Base-by-base conservation (phyloP, 2,888 invertebrate genomes). In the Argyra leucocephala region DNA sequence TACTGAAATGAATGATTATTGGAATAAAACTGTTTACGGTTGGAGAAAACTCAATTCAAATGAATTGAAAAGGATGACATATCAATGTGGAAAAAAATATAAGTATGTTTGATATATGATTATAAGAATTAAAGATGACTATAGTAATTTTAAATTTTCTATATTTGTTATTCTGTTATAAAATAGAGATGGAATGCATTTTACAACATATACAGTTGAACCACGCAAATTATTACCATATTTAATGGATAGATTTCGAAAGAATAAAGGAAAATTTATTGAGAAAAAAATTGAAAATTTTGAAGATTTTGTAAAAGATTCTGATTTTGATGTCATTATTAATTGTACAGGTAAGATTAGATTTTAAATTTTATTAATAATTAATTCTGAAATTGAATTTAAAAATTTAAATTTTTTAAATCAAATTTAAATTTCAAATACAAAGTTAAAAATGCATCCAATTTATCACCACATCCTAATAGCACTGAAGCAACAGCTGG, bases 161-260 rank as follows among this genome's bases (percentile, higher is more conserved):
- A 3, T 48, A 48, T n/a, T 18, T 48, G 18, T 48, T 3, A 26
- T 37, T 22, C 37, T 67, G 58, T 18, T 64, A 31, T 57, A 63
- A 70, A 76, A 63, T 73, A 88, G 88, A 0, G 79, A 78, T 1
- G 92, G 89, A 0, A 80, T 82, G 64, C 82, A 83, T 4, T 89
- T 86, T 70, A 81, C 87, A 0, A 85, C 89, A 0, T 88, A 88
- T 71, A 85, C 86, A 0, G 84, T 85, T 48, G 88, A 90, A 70
- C 85, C 88, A 0, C 71, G 80, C 0, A 82, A 82, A 65, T 79
- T 90, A n/a, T 75, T 93, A 22, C 87, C 87, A 0, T 86, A 85
- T 76, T 77, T 93, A 1, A 83, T 83, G 76, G 80, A 84, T 61
- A 81, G 83, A 71, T 90, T 91, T 72, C 68, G 76, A 63, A 73